These are phyloP conservation scores for Pipistrellus kuhlii DNA, from an alignment of 2,797 vertebrate species.

Conservation along the genomic window DNA sequence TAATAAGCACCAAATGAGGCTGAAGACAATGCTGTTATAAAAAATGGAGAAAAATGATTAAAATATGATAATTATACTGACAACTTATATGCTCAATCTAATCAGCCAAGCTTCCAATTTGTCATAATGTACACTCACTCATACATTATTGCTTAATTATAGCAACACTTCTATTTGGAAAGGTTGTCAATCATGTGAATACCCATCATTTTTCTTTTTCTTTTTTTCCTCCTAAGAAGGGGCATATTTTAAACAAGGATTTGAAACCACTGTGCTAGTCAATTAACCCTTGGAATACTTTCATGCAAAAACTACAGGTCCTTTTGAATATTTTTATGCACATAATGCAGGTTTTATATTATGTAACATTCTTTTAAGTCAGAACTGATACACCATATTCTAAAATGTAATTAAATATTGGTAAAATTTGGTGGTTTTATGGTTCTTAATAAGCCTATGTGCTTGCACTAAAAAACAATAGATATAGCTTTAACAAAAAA, in stretches of 20 bases:
- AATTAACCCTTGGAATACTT: constrained; percentile 81
- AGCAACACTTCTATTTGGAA: constrained; percentile 89
- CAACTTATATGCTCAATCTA: constrained; percentile 91
- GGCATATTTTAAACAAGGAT: constrained; percentile 85
- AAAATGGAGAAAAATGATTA: constrained; percentile 92
- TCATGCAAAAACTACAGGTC: constrained; percentile 14
- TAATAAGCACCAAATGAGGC: constrained; percentile 91
- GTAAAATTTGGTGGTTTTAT: not conserved
- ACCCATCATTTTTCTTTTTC: constrained; percentile 86
- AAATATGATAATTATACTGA: constrained; percentile 92
- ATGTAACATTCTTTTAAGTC: constrained; percentile 68
- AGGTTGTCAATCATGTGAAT: constrained; percentile 89
- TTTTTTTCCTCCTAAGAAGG: constrained; percentile 84
- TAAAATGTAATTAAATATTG: constrained; percentile 41
- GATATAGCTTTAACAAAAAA: not conserved
- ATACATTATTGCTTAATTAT: constrained; percentile 91
- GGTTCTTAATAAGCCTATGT: not conserved
- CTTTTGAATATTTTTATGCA: constrained; percentile 53
- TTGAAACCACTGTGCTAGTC: constrained; percentile 78
- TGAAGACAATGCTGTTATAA: constrained; percentile 90
- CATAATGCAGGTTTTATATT: not conserved
- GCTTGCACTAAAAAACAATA: constrained; percentile 45
- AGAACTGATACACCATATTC: not conserved
- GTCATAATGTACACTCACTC: constrained; percentile 90
- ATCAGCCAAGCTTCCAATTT: constrained; percentile 91